phyloP scores from a whole-genome alignment of 2,113 vertebrate species.

The Pan troglodytes region NHGRI_mPanTro3-v2.1_pri NC_072407.2:85552501-85553000 shows the following conservation, averaged over 20 bases:
- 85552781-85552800: background rate
- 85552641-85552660: background rate
- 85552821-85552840: conserved; percentile 11
- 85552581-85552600: background rate
- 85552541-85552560: background rate
- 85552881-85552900: background rate
- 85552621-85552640: background rate
- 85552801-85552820: background rate
- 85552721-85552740: conserved; percentile 39
- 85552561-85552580: background rate
- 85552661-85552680: background rate
- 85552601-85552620: background rate
- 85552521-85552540: background rate
- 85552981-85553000: background rate
- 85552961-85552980: background rate
- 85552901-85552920: background rate
- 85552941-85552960: background rate
- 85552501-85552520: background rate
- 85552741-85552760: background rate
- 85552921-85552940: background rate
- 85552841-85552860: conserved; percentile 9
- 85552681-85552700: conserved; percentile 18
- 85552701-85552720: conserved; percentile 12
- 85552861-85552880: background rate
- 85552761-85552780: conserved; percentile 14